Evolutionary conservation across 2,888 invertebrate genomes (phyloP), one percentile per base, ranked within the genome.

Genomic region (Aphelenchoides bicaudatus): DNA sequence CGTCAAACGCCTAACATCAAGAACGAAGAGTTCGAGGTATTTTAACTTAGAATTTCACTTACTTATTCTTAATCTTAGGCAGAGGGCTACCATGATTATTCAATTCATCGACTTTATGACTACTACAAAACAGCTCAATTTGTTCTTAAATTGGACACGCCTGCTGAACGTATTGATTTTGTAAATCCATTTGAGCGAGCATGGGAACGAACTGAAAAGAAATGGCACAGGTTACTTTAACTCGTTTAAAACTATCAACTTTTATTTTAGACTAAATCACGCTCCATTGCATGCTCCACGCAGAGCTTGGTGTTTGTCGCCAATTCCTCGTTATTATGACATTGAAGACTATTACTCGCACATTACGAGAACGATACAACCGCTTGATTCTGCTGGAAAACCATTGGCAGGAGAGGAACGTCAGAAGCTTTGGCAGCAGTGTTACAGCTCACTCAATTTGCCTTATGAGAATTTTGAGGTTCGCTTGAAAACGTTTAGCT

Each of bases 161-260:
- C 72, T 25, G 60, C 65, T 37, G 77, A 77, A 53, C 68, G 71
- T 43, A 73, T 77, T 25, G 72, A 71, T 39, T 65, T 76, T 50
- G 77, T 73, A 29, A 73, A 69, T 31, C 77, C 77, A 4, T 77
- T 70, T 59, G 77, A 77, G 56, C 56, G 77, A 34, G 66, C 67
- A 10, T 77, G 77, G 77, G 68, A 63, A 8, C 43, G 60, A 8
- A 58, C 62, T 3, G 77, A 77, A 59, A 64, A 61, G 60, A 73
- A 66, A 3, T 77, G 77, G 76, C 61, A 73, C 34, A 54, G 73
- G 73, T 74, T 21, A 2, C 31, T 60, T 13, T 30, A 13, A 19
- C 29, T 23, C 13, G 23, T 10, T 57, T 61, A n/a, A 28, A n/a
- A 25, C 8, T n/a, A 8, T n/a, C 39, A 29, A 47, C 13, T 1